Percentiles rank a stretch among this genome's conserved stretches.
Evolutionary conservation across 2,888 invertebrate genomes (phyloP).

Genomic region (Kryphioiulus occultus): DNA sequence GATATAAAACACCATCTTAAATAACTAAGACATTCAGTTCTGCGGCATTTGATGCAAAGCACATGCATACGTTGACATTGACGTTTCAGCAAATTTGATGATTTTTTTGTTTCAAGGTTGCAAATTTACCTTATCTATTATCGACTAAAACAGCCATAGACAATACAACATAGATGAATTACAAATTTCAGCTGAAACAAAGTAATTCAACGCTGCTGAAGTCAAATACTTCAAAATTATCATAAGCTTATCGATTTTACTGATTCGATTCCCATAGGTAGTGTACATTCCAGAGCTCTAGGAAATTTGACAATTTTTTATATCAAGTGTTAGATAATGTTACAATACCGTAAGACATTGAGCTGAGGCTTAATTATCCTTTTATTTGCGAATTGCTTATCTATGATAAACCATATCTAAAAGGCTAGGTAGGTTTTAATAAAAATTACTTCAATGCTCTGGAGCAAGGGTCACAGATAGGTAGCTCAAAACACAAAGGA

Average conservation of each 20-base stretch:
- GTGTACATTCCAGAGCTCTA: background rate
- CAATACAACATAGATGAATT: no score
- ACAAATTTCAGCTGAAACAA: no score
- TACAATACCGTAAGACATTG: background rate
- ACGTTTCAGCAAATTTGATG: no score
- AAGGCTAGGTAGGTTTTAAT: background rate
- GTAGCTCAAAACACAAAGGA: background rate
- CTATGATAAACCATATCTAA: conserved; percentile 12
- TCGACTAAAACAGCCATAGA: no score
- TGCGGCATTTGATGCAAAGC: no score
- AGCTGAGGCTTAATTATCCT: background rate
- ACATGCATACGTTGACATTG: no score
- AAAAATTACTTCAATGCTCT: background rate
- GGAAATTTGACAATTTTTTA: background rate
- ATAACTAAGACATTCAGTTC: no score
- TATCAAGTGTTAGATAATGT: background rate
- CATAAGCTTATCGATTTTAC: background rate
- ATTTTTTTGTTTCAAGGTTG: no score
- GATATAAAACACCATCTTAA: no score
- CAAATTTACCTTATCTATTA: no score
- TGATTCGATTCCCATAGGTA: background rate
- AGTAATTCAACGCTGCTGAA: no score
- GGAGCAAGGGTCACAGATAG: background rate
- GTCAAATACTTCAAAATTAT: background rate
- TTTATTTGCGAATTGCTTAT: background rate